Base-by-base conservation (phyloP, 2,797 vertebrate species). In the Lates japonicus region DNA sequence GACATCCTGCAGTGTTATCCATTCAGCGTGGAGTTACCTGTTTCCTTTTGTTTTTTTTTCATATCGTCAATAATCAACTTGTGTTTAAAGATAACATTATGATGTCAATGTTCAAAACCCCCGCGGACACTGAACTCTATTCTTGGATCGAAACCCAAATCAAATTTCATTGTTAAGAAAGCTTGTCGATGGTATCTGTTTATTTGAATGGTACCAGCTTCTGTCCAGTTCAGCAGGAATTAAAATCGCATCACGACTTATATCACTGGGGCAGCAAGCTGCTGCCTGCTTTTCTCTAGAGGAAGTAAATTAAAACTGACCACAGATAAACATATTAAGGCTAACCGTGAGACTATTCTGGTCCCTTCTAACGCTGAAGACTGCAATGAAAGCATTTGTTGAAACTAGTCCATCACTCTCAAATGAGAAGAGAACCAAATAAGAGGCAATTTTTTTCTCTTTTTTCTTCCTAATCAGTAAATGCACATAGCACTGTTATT, bases 51-150 rank as follows among this genome's bases (percentile, higher is more conserved):
- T 10, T 22, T 29, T 5, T 52, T 35, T 16, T 2, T n/a, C n/a
- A n/a, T 12, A 60, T 59, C 37, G 12, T 17, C 20, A 49, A 63
- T 9, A 22, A 49, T 83, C 41, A 42, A 22, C 60, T 48, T 44
- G 39, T 62, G 54, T 68, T 81, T 52, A 44, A 59, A 62, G 48
- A 76, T 74, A 64, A 59, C 54, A 37, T 25, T 31, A 33, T 10
- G 17, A 72, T 25, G 70, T 52, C 33, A 51, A 59, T 44, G 41
- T 51, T 29, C 11, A 33, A 55, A 61, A 54, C 61, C 13, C 55
- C 12, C n/a, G 19, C 17, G 5, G 61, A 64, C 48, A 14, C 11
- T 3, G 10, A 9, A 31, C 9, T 17, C 58, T 20, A 17, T 25
- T 35, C 49, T n/a, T n/a, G n/a, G n/a, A n/a, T n/a, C n/a, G 19